phyloP scores from a whole-genome alignment of 1,140 invertebrate species.

The Saxidomus purpurata region DNA sequence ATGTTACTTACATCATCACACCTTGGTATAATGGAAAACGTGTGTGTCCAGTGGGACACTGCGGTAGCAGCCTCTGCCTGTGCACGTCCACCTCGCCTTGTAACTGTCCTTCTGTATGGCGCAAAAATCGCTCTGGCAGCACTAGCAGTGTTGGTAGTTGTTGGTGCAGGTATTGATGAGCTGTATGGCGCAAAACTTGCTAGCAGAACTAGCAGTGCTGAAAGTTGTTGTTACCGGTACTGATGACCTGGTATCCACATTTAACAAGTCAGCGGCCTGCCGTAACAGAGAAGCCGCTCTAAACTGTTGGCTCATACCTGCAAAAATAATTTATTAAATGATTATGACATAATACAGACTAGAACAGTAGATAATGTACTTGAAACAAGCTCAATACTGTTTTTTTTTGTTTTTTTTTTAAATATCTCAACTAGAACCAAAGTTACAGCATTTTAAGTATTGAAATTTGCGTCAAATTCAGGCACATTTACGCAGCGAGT shows the following conservation, averaged over 20 bases:
- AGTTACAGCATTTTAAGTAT: no score
- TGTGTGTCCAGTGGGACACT: slow-evolving; percentile 12
- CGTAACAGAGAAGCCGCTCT: slow-evolving; percentile 12
- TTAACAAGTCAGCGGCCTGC: slow-evolving; percentile 6
- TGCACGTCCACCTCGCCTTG: not conserved
- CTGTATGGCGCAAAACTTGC: not conserved
- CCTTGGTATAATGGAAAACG: not conserved
- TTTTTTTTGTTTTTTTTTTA: not conserved
- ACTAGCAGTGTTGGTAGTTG: slow-evolving; percentile 24
- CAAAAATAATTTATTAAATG: slow-evolving; percentile 6
- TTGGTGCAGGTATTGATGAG: not conserved
- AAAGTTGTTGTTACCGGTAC: not conserved
- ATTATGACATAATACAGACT: slow-evolving; percentile 8
- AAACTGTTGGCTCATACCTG: slow-evolving; percentile 7
- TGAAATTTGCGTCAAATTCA: no score
- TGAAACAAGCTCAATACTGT: not conserved
- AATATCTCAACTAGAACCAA: no score
- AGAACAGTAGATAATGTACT: slow-evolving; percentile 19
- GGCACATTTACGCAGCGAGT: no score
- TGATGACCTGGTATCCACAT: not conserved
- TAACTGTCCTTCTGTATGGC: not conserved
- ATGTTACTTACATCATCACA: slow-evolving; percentile 12
- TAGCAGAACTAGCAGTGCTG: not conserved
- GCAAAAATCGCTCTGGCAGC: slow-evolving; percentile 8
- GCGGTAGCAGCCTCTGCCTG: not conserved